These are phyloP conservation scores for Babylonia areolata DNA, from an alignment of 1,140 invertebrate species.

Conservation along the genomic window DNA sequence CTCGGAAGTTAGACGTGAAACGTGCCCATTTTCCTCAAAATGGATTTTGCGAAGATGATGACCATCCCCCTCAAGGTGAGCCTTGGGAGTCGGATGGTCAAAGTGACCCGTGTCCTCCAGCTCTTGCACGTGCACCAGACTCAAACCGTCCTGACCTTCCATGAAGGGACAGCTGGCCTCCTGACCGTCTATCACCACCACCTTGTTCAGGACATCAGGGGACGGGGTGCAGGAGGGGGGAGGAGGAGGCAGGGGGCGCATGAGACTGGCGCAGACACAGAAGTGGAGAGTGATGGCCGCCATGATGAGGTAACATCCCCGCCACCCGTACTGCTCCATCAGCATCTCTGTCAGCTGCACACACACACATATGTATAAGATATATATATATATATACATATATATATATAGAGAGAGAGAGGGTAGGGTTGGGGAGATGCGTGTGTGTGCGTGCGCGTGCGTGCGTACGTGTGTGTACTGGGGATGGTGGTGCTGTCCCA, in stretches of 20 bases:
- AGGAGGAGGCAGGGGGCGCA: slow-evolving; percentile 31
- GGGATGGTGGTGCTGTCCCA: too few relatives aligned
- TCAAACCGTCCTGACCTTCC: background rate
- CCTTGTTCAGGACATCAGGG: background rate
- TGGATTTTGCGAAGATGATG: background rate
- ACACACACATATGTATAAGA: background rate
- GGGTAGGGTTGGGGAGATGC: too few relatives aligned
- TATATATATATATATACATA: background rate
- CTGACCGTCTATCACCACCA: background rate
- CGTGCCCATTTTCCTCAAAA: background rate
- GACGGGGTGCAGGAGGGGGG: background rate
- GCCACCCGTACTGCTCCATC: slow-evolving; percentile 83
- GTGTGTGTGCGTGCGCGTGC: too few relatives aligned
- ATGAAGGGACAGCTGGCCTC: background rate
- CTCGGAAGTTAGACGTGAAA: too few relatives aligned
- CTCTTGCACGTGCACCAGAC: background rate
- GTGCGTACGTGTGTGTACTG: too few relatives aligned
- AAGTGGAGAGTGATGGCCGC: slow-evolving; percentile 94
- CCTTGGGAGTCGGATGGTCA: background rate
- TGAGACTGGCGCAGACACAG: slow-evolving; percentile 86
- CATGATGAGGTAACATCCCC: slow-evolving; percentile 78
- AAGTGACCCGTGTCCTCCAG: background rate
- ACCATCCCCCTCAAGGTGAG: background rate
- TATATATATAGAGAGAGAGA: too few relatives aligned
- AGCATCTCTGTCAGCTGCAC: slow-evolving; percentile 79